A percentile compares a stretch with the other conserved stretches of the same genome.
phyloP scores from a whole-genome alignment of 2,113 vertebrate species.

The Speoplatyrhinus poulsoni region DNA sequence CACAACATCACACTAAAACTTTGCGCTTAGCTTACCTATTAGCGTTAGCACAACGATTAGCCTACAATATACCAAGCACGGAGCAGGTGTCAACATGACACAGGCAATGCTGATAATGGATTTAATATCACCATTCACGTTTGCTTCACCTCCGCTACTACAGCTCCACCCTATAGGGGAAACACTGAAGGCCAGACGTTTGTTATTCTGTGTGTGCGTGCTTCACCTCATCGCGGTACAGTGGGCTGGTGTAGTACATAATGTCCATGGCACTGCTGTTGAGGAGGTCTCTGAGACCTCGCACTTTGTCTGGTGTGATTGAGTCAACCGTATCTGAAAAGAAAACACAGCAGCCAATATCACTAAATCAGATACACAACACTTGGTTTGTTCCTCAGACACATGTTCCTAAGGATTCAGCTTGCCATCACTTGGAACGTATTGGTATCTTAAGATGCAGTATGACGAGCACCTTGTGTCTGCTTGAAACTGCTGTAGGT shows the following conservation, averaged over 20 bases:
- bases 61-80: too few relatives aligned
- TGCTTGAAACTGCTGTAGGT: neutral
- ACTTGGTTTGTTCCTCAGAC: neutral
- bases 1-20: too few relatives aligned
- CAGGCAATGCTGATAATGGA: too few relatives aligned
- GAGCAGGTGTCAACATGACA: too few relatives aligned
- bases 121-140: too few relatives aligned
- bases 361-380: neutral
- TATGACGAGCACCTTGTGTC: neutral
- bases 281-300: constrained; percentile 92
- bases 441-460: neutral
- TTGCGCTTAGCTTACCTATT: too few relatives aligned
- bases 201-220: neutral
- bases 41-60: too few relatives aligned
- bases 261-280: constrained; percentile 99
- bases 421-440: neutral
- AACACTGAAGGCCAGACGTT: too few relatives aligned
- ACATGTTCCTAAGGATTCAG: neutral
- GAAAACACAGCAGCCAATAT: constrained; percentile 11
- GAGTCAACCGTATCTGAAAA: constrained; percentile 92
- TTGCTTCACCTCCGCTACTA: too few relatives aligned
- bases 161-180: too few relatives aligned
- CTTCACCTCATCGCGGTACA: constrained; percentile 92
- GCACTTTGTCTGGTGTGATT: constrained; percentile 97
- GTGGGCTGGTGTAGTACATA: constrained; percentile 98